Percentiles rank a stretch among this genome's conserved stretches.
Conservation (phyloP, 2,797 vertebrate genomes). For the Squalus acanthias region DNA sequence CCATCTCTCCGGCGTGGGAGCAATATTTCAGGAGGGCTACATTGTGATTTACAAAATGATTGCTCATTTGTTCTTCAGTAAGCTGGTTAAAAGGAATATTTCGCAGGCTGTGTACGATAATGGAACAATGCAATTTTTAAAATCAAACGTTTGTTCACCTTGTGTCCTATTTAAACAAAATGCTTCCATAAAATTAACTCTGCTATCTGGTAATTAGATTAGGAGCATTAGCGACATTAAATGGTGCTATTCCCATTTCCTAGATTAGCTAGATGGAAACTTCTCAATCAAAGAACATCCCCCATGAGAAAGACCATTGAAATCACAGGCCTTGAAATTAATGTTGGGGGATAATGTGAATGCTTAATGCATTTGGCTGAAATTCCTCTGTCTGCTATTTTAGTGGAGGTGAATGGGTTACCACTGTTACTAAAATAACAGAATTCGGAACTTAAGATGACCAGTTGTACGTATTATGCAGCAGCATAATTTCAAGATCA, state of each 20-base stretch:
- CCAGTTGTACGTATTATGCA: background rate
- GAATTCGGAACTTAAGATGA: background rate
- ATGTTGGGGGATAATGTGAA: background rate
- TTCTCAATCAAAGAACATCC: slow-evolving; percentile 1
- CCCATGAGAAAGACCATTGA: background rate
- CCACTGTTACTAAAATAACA: background rate
- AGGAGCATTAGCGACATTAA: background rate
- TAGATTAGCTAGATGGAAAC: background rate
- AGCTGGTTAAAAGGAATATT: slow-evolving; percentile 10
- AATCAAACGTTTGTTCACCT: background rate
- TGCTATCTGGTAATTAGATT: background rate
- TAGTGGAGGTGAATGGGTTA: background rate
- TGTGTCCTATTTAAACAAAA: slow-evolving; percentile 3
- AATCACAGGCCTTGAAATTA: background rate
- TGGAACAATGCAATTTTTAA: background rate
- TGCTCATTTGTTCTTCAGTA: background rate
- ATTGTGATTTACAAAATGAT: background rate
- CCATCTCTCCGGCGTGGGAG: background rate
- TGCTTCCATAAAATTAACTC: slow-evolving; percentile 8
- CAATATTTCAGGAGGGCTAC: background rate
- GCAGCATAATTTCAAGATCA: background rate
- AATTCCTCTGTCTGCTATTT: background rate
- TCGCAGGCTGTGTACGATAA: background rate
- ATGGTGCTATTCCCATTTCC: slow-evolving; percentile 9
- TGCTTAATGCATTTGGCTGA: background rate